These are phyloP conservation scores for Coreoperca whiteheadi DNA, from an alignment of 2,113 vertebrate species.

Conservation along the genomic window DNA sequence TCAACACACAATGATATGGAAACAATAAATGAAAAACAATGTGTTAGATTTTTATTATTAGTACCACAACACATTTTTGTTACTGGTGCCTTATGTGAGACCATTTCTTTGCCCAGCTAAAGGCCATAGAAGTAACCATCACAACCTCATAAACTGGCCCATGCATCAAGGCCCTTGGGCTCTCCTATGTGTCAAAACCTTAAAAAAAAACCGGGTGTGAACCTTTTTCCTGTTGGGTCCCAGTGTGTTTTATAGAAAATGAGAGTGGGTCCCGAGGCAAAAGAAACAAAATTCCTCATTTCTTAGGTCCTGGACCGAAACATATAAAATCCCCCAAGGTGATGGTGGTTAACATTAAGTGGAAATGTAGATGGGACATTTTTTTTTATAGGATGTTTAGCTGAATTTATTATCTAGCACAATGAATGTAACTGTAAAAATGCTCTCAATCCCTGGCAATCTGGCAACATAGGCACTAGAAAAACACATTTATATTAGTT, in stretches of 20 bases:
- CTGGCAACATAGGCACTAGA: neutral
- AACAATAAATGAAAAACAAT: neutral
- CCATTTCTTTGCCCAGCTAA: neutral
- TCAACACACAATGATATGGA: neutral
- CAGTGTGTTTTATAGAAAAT: neutral
- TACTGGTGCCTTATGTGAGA: neutral
- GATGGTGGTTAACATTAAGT: neutral
- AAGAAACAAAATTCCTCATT: neutral
- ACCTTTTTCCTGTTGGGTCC: neutral
- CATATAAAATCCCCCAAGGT: neutral
- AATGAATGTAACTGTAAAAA: neutral
- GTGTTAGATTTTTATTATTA: neutral
- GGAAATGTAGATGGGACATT: neutral
- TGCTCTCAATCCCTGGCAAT: neutral
- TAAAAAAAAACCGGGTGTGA: neutral
- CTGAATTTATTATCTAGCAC: neutral
- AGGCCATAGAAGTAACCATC: neutral
- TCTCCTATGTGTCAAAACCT: neutral
- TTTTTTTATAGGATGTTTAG: neutral
- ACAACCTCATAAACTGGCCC: neutral
- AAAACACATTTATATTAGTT: neutral
- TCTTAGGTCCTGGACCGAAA: neutral
- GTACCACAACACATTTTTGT: neutral
- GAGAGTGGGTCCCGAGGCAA: neutral
- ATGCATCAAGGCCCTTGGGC: neutral